phyloP scores from a whole-genome alignment of 2,797 vertebrate genomes.

The Telmatherina bonti region DNA sequence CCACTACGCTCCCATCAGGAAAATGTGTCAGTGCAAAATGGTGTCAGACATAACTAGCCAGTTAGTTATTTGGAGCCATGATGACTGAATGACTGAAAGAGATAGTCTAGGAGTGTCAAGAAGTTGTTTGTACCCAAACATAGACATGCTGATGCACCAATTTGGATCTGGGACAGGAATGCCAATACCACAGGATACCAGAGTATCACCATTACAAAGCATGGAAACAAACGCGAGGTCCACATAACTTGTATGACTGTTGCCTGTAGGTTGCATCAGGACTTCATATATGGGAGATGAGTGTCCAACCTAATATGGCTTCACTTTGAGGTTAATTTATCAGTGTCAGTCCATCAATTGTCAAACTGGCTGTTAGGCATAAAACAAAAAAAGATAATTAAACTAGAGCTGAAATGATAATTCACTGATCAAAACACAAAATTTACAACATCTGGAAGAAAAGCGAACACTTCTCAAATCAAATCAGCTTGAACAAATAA shows the following conservation, averaged over 20 bases:
- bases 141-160: constrained; percentile 43
- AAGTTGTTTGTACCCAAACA: constrained; percentile 52
- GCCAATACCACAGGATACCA: constrained; percentile 9
- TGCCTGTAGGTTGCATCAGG: constrained; percentile 58
- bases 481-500: too few relatives aligned
- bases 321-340: constrained; percentile 3
- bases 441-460: too few relatives aligned
- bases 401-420: not conserved
- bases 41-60: constrained; percentile 45
- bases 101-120: constrained; percentile 15
- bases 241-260: constrained; percentile 36
- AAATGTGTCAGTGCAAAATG: constrained; percentile 22
- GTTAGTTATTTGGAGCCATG: constrained; percentile 28
- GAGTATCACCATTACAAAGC: constrained; percentile 43
- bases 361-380: not conserved
- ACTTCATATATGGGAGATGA: constrained; percentile 8
- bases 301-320: constrained; percentile 23
- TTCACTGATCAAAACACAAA: not conserved
- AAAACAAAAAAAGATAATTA: not conserved
- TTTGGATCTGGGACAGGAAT: constrained; percentile 45
- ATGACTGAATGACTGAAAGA: constrained; percentile 13
- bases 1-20: constrained; percentile 19
- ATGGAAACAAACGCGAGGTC: constrained; percentile 32
- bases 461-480: too few relatives aligned
- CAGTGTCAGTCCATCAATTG: not conserved